Conservation (phyloP, 2,113 vertebrate species). For the Nanorana parkeri region DNA sequence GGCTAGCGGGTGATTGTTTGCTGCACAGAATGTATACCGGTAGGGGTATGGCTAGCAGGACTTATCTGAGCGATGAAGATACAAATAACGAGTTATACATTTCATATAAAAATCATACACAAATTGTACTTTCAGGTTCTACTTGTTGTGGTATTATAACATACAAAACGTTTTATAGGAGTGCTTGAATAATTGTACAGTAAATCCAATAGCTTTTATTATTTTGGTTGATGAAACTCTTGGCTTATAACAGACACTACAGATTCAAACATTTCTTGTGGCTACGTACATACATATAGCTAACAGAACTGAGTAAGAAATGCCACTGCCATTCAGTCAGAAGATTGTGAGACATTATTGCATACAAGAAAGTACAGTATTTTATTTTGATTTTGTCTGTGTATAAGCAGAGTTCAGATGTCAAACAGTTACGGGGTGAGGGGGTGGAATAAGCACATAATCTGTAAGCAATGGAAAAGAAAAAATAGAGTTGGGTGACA, state of each 20-base stretch:
- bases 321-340: constrained; percentile 33
- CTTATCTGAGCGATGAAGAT: no score
- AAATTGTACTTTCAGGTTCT: background rate
- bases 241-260: constrained; percentile 47
- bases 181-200: constrained; percentile 9
- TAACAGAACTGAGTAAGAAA: constrained; percentile 17
- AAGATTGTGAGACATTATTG: constrained; percentile 28
- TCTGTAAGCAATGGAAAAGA: constrained; percentile 6
- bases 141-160: background rate
- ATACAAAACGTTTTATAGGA: background rate
- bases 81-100: background rate
- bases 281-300: constrained; percentile 7
- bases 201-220: constrained; percentile 42
- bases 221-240: constrained; percentile 42
- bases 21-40: no score
- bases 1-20: no score
- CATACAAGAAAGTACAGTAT: constrained; percentile 36
- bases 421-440: background rate
- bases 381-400: constrained; percentile 43
- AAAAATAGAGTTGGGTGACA: background rate
- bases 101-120: background rate
- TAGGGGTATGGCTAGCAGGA: no score
- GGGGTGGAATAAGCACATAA: background rate
- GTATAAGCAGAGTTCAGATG: constrained; percentile 44
- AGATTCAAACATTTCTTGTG: constrained; percentile 16